Percentiles rank a stretch among this genome's conserved stretches.
Conservation (phyloP, 2,888 invertebrate species). For the Drosophila meridiana region DNA sequence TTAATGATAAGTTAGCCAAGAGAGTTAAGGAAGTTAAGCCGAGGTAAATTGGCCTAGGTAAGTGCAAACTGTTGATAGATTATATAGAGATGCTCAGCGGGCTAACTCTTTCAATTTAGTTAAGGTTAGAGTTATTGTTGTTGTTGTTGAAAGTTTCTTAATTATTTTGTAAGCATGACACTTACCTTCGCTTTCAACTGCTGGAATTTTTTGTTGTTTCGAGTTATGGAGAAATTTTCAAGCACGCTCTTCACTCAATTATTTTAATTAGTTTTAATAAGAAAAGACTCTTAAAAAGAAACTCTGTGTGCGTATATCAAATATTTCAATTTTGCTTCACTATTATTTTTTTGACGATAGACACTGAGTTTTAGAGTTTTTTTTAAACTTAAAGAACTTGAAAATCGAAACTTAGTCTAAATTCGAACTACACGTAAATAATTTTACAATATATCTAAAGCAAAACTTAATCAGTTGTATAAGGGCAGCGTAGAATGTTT, state of each 20-base stretch:
- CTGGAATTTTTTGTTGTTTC: background rate
- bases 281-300: slow-evolving; percentile 2
- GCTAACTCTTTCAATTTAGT: background rate
- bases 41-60: slow-evolving; percentile 33
- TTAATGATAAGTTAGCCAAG: slow-evolving; percentile 51
- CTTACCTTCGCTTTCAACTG: slow-evolving; percentile 13
- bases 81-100: slow-evolving; percentile 1
- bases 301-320: background rate
- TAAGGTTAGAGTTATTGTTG: background rate
- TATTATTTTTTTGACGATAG: background rate
- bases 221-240: slow-evolving; percentile 15
- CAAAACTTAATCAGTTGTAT: background rate
- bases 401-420: too few relatives aligned
- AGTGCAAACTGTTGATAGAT: slow-evolving; percentile 1
- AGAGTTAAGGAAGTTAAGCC: slow-evolving; percentile 18
- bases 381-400: too few relatives aligned
- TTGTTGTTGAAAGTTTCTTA: slow-evolving; percentile 5
- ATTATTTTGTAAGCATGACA: slow-evolving; percentile 6
- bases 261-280: slow-evolving; percentile 11
- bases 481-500: too few relatives aligned
- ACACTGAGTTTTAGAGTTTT: background rate
- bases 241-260: slow-evolving; percentile 7
- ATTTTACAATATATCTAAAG: too few relatives aligned
- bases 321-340: background rate
- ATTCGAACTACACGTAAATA: too few relatives aligned